phyloP scores from a whole-genome alignment of 2,888 invertebrate species.

The Anaspis maculata region DNA sequence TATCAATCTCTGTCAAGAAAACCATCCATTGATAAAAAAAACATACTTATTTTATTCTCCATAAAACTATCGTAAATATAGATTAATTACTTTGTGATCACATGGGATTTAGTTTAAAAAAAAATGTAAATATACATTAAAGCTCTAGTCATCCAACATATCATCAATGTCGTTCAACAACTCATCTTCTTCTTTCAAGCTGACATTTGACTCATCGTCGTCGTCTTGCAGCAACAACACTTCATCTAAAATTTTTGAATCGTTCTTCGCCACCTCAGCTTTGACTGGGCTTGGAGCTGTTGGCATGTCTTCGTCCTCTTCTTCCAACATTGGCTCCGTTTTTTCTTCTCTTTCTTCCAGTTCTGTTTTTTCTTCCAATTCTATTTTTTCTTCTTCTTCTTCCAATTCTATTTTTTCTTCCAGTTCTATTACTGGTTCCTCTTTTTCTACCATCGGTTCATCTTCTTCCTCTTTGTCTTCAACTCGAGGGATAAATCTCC shows the following conservation, averaged over 20 bases:
- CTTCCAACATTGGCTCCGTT: too few species aligned
- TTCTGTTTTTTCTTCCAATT: too few species aligned
- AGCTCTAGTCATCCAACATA: constrained; percentile 36
- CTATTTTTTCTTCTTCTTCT: constrained; percentile 6
- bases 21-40: too few species aligned
- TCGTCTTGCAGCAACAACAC: constrained; percentile 33
- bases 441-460: constrained; percentile 2
- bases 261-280: constrained; percentile 1
- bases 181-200: constrained; percentile 36
- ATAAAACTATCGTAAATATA: too few species aligned
- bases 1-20: too few species aligned
- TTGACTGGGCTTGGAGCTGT: too few species aligned
- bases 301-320: too few species aligned
- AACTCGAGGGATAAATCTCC: constrained; percentile 7
- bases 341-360: constrained; percentile 6
- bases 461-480: constrained; percentile 4
- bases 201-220: constrained; percentile 28
- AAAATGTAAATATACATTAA: too few species aligned
- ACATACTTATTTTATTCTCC: too few species aligned
- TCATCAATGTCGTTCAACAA: constrained; percentile 41
- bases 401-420: constrained; percentile 1
- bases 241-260: constrained; percentile 29
- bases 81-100: too few species aligned
- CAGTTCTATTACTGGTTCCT: constrained; percentile 1
- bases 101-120: too few species aligned